Percentiles rank a stretch among this genome's conserved stretches.
phyloP scores from a whole-genome alignment of 2,113 vertebrate genomes.

The Leptocoma aspasia region DNA sequence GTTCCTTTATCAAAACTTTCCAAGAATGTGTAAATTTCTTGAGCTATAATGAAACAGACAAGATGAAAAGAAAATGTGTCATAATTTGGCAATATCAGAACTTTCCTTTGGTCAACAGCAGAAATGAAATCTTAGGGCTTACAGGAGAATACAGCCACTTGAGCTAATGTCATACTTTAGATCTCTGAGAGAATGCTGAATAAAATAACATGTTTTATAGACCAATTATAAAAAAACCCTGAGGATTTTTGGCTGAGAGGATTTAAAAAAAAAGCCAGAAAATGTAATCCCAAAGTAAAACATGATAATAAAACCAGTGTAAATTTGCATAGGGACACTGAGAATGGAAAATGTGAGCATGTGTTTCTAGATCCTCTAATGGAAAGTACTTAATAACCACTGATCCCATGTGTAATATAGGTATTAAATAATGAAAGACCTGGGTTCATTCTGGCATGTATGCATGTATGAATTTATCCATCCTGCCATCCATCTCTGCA shows the following conservation, averaged over 20 bases:
- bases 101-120: background rate
- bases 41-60: background rate
- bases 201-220: background rate
- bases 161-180: background rate
- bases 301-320: background rate
- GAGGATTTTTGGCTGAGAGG: background rate
- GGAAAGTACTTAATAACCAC: slow-evolving; percentile 6
- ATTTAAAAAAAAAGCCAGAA: background rate
- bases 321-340: background rate
- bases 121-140: background rate
- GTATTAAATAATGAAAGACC: background rate
- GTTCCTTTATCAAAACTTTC: background rate
- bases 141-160: background rate
- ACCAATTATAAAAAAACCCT: background rate
- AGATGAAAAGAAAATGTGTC: background rate
- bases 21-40: background rate
- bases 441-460: background rate
- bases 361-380: background rate
- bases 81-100: background rate
- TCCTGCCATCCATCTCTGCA: background rate
- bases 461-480: background rate
- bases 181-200: background rate
- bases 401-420: background rate
- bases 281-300: background rate
- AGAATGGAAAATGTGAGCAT: background rate